Conservation (phyloP, 2,113 vertebrate genomes). For the Macquaria australasica region DNA sequence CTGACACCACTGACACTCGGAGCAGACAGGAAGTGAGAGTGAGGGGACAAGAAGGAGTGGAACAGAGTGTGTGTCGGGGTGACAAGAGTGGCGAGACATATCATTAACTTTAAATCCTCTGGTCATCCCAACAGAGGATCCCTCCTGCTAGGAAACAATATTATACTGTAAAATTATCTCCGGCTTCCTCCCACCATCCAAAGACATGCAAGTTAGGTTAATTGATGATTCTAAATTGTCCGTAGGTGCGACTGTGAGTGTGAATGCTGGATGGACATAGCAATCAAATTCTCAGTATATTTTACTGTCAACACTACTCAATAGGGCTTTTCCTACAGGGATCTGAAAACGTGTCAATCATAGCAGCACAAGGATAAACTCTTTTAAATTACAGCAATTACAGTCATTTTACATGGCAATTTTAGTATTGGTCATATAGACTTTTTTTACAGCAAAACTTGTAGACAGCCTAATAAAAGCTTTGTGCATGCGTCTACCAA, state of each 20-base stretch:
- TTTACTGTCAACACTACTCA: constrained; percentile 8
- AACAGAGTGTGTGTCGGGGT: not conserved
- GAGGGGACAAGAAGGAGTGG: not conserved
- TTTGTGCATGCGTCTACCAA: not conserved
- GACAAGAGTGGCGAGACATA: constrained; percentile 20
- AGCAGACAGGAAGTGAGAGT: constrained; percentile 49
- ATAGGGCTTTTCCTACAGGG: not conserved
- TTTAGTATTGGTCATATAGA: not conserved
- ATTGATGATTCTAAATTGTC: too few relatives aligned
- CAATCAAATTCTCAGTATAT: not conserved
- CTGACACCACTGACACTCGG: constrained; percentile 46
- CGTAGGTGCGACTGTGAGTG: too few relatives aligned
- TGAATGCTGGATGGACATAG: too few relatives aligned
- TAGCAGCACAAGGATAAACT: not conserved
- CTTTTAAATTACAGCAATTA: not conserved
- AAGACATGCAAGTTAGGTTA: too few relatives aligned
- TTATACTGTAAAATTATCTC: constrained; percentile 11
- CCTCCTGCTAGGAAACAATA: constrained; percentile 15
- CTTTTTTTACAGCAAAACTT: not conserved
- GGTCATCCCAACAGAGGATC: constrained; percentile 17
- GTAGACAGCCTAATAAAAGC: not conserved
- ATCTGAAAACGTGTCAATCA: constrained; percentile 25
- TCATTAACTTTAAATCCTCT: constrained; percentile 49
- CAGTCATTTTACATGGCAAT: not conserved
- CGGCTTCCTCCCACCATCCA: too few relatives aligned